Conservation (phyloP, 2,888 invertebrate genomes). For the Dryobotodes eremita region DNA sequence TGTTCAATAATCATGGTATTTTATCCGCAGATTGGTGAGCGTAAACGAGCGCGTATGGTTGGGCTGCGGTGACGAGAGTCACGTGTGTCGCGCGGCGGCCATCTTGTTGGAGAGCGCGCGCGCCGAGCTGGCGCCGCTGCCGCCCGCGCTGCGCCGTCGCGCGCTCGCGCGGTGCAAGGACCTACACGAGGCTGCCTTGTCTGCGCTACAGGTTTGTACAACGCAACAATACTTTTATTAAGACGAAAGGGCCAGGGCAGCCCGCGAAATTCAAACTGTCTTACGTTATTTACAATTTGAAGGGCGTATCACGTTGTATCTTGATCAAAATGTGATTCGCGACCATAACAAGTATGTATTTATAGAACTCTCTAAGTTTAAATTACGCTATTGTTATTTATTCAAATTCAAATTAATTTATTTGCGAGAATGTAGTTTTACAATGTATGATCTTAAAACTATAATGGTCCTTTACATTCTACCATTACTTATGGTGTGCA, state of each 20-base stretch:
- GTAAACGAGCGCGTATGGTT: slow-evolving; percentile 97
- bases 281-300: no score
- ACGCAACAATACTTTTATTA: neutral
- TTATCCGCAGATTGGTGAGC: slow-evolving; percentile 91
- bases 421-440: no score
- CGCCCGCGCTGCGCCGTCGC: slow-evolving; percentile 83
- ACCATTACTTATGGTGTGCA: no score
- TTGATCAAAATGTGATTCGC: no score
- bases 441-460: no score
- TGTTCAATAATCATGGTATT: neutral
- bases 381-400: no score
- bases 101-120: slow-evolving; percentile 93
- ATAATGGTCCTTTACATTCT: no score
- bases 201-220: slow-evolving; percentile 77
- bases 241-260: no score
- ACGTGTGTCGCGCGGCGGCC: slow-evolving; percentile 95
- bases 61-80: slow-evolving; percentile 95
- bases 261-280: no score
- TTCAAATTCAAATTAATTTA: no score
- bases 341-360: no score
- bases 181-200: slow-evolving; percentile 86
- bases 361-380: neutral
- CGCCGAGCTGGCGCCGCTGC: slow-evolving; percentile 90
- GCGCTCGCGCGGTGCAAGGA: slow-evolving; percentile 86
- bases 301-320: no score